Evolutionary conservation across 2,113 vertebrate species (phyloP), one percentile per base, ranked within the genome.

Genomic region (Microcebus griseorufus): DNA sequence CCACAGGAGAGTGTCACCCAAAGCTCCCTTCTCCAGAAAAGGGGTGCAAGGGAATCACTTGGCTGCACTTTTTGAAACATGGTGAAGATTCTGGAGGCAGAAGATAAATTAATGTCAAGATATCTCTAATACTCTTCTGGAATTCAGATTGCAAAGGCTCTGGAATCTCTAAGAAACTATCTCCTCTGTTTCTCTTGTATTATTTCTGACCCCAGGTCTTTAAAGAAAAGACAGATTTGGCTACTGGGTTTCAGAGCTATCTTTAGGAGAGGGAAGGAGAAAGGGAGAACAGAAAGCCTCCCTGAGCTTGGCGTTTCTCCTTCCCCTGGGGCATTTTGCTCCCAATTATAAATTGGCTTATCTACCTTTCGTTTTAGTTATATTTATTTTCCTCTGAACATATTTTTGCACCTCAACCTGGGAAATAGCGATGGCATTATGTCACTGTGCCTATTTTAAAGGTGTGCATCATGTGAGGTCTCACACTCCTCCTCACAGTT

Each of bases 371-470:
- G n/a, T 75, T 72, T 29, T 72, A 48, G 34, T 48, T 70, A 25
- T 45, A 86, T 93, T 55, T 65, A 29, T 34, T 89, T 86, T 76
- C n/a, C 81, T 67, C 48, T 60, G 29, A n/a, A 91, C 64, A 94
- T 51, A 85, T 18, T 96, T 94, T n/a, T n/a, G 93, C 72, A 67
- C 45, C 9, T 10, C 20, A 78, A 11, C 22, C 23, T 78, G 67
- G 75, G 60, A 90, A 94, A 87, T 27, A 76, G 65, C 70, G 76
- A 34, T 34, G n/a, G 64, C 65, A 69, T 92, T 37, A 80, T 48
- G 92, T 95, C 94, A 92, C 25, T 1, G 1, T 29, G 48, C 10
- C 89, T 86, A 64, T 96, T 97, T 96, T 91, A 69, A 95, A 89
- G 60, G 18, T 90, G 81, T 62, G 48, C 5, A 25, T 73, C 55